Base-by-base conservation (phyloP, 2,888 invertebrate species). In the Pterostichus madidus region DNA sequence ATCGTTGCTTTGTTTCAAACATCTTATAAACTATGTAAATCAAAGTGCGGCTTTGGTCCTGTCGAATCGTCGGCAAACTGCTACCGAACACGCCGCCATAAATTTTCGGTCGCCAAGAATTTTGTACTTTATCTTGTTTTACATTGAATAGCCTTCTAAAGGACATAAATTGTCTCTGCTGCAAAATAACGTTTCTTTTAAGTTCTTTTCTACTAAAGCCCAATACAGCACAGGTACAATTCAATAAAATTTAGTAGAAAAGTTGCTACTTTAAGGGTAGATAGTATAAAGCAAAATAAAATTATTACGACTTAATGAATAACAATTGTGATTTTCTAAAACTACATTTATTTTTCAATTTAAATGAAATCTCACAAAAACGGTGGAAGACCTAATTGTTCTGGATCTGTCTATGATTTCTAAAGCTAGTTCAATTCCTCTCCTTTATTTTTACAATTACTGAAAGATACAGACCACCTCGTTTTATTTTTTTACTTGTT, bases 31-130 rank as follows among this genome's bases (percentile, higher is more conserved):
- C 75, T 75, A 75, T 75, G 75, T 75, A 75, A 75, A 75, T 75
- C 75, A 75, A 75, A 75, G 75, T 75, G 52, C 75, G 75, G 79
- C 68, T 44, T 13, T 8, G 31, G 13, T 32, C 64, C 44, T 64
- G 79, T 79, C 79, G 68, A 79, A 68, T 68, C 49, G 79, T 64
- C 79, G 79, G 79, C 68, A 79, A 79, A 64, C 64, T 79, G 68
- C 56, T 79, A 44, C 68, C 52, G 52, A 79, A 79, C 68, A 68
- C 68, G 79, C 68, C 15, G 49, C 79, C 13, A 79, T 79, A 79
- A 79, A 79, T 79, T 79, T 79, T 79, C 79, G 79, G 79, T 79
- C 79, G 79, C 79, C 46, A 79, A 79, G 79, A 79, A 79, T 79
- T 64, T 79, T 79, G 79, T 79, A 79, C 32, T 61, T 79, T 79